phyloP scores from a whole-genome alignment of 1,140 invertebrate species.

The Sinella curviseta region DNA sequence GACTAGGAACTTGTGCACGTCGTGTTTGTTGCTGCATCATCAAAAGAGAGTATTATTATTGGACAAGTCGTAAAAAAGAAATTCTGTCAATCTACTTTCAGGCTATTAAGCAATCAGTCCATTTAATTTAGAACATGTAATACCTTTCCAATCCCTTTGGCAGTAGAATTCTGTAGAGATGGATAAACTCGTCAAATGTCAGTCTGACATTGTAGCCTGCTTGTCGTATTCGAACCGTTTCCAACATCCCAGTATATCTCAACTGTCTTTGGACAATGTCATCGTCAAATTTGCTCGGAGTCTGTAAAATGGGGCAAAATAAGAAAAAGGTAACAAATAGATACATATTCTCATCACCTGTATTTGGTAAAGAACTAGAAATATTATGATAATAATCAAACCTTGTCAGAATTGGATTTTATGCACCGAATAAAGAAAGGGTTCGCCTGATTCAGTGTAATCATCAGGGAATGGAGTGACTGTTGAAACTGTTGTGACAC shows the following conservation, averaged over 20 bases:
- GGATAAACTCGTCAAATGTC: slow-evolving; percentile 91
- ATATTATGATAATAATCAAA: slow-evolving; percentile 50
- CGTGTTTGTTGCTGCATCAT: slow-evolving; percentile 66
- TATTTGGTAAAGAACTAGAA: neutral
- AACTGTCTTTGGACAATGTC: slow-evolving; percentile 87
- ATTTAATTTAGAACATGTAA: neutral
- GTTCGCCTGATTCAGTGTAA: slow-evolving; percentile 89
- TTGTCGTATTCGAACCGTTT: slow-evolving; percentile 91
- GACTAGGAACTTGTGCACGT: slow-evolving; percentile 77
- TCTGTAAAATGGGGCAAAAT: slow-evolving; percentile 56
- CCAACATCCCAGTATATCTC: slow-evolving; percentile 92
- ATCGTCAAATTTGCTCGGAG: slow-evolving; percentile 88
- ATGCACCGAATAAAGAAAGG: slow-evolving; percentile 97
- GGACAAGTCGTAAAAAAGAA: too few species aligned
- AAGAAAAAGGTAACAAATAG: slow-evolving; percentile 30
- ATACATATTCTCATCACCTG: neutral
- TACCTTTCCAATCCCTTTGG: slow-evolving; percentile 76
- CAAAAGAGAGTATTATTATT: slow-evolving; percentile 23
- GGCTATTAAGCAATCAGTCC: too few species aligned
- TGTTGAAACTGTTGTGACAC: slow-evolving; percentile 93
- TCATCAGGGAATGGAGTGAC: slow-evolving; percentile 86
- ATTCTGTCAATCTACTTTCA: too few species aligned
- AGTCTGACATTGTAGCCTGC: slow-evolving; percentile 92
- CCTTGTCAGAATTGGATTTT: slow-evolving; percentile 90
- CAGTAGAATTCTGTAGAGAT: slow-evolving; percentile 84